Conservation (phyloP, 2,888 invertebrate species). For the Dasysyrphus albostriatus region DNA sequence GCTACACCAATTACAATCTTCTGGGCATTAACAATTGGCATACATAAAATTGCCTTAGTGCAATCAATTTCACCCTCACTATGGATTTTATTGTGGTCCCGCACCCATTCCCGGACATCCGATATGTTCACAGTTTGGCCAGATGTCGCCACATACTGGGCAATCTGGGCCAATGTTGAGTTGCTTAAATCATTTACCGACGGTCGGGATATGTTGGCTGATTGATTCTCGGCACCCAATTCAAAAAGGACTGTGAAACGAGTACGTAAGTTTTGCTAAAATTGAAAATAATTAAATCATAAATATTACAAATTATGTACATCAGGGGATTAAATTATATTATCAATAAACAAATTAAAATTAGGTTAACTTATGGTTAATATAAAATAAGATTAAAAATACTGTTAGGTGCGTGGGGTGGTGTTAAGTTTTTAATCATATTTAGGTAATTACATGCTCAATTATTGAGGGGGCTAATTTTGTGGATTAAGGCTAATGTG, state of each 20-base stretch:
- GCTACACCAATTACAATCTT: constrained; percentile 95
- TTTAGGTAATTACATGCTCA: not conserved
- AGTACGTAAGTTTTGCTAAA: constrained; percentile 84
- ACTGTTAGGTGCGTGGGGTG: not conserved
- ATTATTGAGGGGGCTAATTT: not conserved
- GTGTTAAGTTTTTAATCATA: not conserved
- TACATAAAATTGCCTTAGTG: constrained; percentile 93
- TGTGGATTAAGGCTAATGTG: not conserved
- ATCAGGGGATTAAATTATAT: not conserved
- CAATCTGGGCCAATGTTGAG: constrained; percentile 92
- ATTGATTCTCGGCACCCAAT: constrained; percentile 88
- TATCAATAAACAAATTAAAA: not conserved
- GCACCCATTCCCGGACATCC: constrained; percentile 92
- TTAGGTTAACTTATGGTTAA: not conserved
- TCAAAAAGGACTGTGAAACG: constrained; percentile 95
- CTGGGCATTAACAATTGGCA: constrained; percentile 96
- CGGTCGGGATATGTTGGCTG: constrained; percentile 87
- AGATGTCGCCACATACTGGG: constrained; percentile 93
- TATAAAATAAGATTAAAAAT: not conserved
- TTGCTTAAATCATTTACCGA: constrained; percentile 87
- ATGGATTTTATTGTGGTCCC: constrained; percentile 86
- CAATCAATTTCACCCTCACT: constrained; percentile 87
- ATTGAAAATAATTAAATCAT: constrained; percentile 18
- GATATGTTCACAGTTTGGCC: constrained; percentile 96
- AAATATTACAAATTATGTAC: not conserved